phyloP scores from a whole-genome alignment of 2,797 vertebrate species.

The Karalla daura region DNA sequence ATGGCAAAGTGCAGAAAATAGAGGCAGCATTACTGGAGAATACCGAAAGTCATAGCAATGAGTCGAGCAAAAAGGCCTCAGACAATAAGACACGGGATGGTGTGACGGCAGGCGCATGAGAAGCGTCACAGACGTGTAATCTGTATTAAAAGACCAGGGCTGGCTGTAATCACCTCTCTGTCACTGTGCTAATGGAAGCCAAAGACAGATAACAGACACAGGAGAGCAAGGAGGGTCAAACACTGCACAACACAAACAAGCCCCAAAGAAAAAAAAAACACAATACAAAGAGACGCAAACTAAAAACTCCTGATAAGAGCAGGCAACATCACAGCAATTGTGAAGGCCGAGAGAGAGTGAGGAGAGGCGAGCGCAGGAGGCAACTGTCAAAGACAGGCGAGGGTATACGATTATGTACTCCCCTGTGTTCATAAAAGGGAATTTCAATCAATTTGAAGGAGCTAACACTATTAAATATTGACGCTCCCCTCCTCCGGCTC shows the following conservation, averaged over 20 bases:
- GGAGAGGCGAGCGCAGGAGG: constrained; percentile 27
- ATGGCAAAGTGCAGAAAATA: constrained; percentile 67
- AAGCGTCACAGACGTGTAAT: constrained; percentile 69
- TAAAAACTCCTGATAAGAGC: constrained; percentile 38
- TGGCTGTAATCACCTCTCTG: constrained; percentile 70
- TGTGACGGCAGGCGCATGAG: constrained; percentile 65
- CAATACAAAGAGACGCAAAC: constrained; percentile 2
- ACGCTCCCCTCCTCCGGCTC: constrained; percentile 53
- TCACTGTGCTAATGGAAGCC: constrained; percentile 73
- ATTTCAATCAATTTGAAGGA: constrained; percentile 71
- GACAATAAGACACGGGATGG: constrained; percentile 56
- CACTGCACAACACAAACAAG: constrained; percentile 9
- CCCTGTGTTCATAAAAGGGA: constrained; percentile 65
- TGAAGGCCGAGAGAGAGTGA: constrained; percentile 29
- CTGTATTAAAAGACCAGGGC: constrained; percentile 67
- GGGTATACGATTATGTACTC: constrained; percentile 56
- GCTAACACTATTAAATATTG: constrained; percentile 74
- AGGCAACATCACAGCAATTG: constrained; percentile 37
- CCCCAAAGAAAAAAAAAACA: neutral
- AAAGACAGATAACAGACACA: constrained; percentile 61
- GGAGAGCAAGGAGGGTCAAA: constrained; percentile 51
- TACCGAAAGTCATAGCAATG: constrained; percentile 54
- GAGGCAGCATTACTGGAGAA: constrained; percentile 54
- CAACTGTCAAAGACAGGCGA: constrained; percentile 47
- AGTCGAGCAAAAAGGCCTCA: constrained; percentile 48